Base-by-base conservation (phyloP, 1,140 invertebrate species). In the Drosophila kepulauana region DNA sequence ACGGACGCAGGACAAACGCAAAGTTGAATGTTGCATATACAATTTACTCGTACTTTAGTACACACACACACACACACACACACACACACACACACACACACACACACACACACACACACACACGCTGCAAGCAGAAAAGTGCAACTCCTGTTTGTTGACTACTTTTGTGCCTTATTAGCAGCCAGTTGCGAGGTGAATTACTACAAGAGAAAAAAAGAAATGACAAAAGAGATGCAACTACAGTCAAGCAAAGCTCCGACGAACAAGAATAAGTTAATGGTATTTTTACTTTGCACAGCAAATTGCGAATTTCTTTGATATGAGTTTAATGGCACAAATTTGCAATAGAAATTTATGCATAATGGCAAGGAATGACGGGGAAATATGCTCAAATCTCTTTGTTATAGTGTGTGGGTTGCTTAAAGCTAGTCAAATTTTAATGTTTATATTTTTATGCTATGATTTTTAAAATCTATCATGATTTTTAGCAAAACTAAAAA, bases 151-250 rank as follows among this genome's bases (percentile, higher is more conserved):
- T 80, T 80, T 80, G 64, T 80, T 75, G 73, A 75, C 67, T 87
- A 77, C 82, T 74, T 80, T 84, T 73, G 59, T 51, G 63, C 72
- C 70, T 82, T 82, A 82, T 82, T 82, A 82, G 80, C 80, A 57
- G 15, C 73, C 70, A 62, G 66, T 66, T 49, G 13, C 35, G 38
- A 65, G 63, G 63, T 65, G 51, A 41, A 56, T 56, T 56, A 56
- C 51, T 30, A 20, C 41, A 65, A 38, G 10, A 15, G 16, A 43
- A 10, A 20, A 33, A 66, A 30, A 25, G 25, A 66, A 57, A 33
- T 16, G 2, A 45, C 46, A 25, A 7, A 13, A 8, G 15, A 56
- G n/a, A 10, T 30, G 8, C 25, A 46, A 13, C 7, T 25, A 30
- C n/a, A 63, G 61, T 52, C 13, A 5, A 38, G 35, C 1, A 5